Evolutionary conservation across 2,888 invertebrate genomes (phyloP).

Genomic region (Zaprionus lineosus): DNA sequence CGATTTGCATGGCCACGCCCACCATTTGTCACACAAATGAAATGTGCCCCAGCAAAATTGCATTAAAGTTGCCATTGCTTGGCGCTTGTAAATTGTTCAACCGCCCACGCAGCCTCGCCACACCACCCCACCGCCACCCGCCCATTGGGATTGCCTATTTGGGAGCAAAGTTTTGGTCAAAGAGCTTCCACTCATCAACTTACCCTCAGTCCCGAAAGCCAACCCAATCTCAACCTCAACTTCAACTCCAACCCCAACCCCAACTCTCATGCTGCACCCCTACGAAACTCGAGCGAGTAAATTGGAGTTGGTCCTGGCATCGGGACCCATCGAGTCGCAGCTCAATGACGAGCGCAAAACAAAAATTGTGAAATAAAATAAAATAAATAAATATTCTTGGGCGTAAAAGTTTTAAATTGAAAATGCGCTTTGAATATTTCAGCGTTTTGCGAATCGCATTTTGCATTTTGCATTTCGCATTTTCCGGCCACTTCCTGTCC

Average conservation of each 20-base stretch:
- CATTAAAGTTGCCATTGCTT: constrained; percentile 71
- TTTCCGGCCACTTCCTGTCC: constrained; percentile 50
- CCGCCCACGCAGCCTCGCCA: not conserved
- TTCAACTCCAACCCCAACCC: too few species aligned
- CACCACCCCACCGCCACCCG: constrained; percentile 36
- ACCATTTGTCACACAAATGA: constrained; percentile 77
- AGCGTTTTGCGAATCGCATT: constrained; percentile 58
- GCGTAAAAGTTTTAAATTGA: constrained; percentile 77
- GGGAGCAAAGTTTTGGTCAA: constrained; percentile 69
- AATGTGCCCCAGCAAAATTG: constrained; percentile 75
- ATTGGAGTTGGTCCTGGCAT: too few species aligned
- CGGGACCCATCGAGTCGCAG: constrained; percentile 2
- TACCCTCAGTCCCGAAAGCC: too few species aligned
- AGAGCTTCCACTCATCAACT: constrained; percentile 28
- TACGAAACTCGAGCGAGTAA: too few species aligned
- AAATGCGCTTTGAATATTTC: constrained; percentile 78
- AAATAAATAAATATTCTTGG: constrained; percentile 76
- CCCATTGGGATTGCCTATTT: constrained; percentile 73
- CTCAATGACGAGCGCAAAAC: constrained; percentile 76
- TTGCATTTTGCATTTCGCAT: constrained; percentile 29
- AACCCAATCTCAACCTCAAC: too few species aligned
- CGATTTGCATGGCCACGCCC: constrained; percentile 76
- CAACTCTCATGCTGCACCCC: not conserved
- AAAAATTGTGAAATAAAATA: constrained; percentile 78
- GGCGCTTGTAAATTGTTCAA: constrained; percentile 33